A percentile compares a stretch with the other conserved stretches of the same genome.
These are phyloP conservation scores for Selenia dentaria DNA, from an alignment of 2,888 invertebrate genomes.

Conservation along the genomic window DNA sequence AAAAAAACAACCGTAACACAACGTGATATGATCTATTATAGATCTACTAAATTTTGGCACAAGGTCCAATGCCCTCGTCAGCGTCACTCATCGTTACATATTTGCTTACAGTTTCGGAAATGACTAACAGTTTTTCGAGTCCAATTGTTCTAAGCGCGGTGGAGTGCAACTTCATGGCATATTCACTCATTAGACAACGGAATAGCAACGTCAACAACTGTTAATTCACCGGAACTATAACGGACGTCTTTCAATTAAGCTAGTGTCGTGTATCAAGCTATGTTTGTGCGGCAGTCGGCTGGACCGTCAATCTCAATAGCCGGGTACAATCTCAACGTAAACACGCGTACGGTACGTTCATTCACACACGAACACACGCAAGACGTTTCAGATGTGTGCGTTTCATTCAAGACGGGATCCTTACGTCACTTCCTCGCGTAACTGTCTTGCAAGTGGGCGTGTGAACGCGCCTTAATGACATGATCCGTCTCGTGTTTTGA, in stretches of 20 bases:
- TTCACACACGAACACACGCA: constrained; percentile 54
- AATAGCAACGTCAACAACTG: constrained; percentile 44
- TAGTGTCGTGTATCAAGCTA: constrained; percentile 51
- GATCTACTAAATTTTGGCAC: constrained; percentile 70
- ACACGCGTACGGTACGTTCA: constrained; percentile 65
- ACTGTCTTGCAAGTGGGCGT: constrained; percentile 75
- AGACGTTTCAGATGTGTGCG: constrained; percentile 55
- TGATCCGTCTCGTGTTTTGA: constrained; percentile 62
- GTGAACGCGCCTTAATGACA: constrained; percentile 63
- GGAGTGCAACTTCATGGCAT: constrained; percentile 66
- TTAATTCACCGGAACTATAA: constrained; percentile 53
- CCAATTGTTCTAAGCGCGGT: constrained; percentile 65
- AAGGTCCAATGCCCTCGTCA: constrained; percentile 74
- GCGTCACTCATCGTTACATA: constrained; percentile 63
- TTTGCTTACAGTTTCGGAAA: constrained; percentile 77
- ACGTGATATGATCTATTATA: constrained; percentile 43
- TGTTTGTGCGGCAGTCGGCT: constrained; percentile 57
- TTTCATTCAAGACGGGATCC: constrained; percentile 70
- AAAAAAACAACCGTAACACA: constrained; percentile 31
- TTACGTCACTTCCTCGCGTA: constrained; percentile 79
- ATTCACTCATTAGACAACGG: constrained; percentile 53
- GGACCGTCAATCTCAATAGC: constrained; percentile 69
- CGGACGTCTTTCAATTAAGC: constrained; percentile 70
- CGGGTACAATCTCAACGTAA: constrained; percentile 48
- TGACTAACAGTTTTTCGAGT: constrained; percentile 74